phyloP scores from a whole-genome alignment of 2,113 vertebrate species.

The Tenrec ecaudatus region DNA sequence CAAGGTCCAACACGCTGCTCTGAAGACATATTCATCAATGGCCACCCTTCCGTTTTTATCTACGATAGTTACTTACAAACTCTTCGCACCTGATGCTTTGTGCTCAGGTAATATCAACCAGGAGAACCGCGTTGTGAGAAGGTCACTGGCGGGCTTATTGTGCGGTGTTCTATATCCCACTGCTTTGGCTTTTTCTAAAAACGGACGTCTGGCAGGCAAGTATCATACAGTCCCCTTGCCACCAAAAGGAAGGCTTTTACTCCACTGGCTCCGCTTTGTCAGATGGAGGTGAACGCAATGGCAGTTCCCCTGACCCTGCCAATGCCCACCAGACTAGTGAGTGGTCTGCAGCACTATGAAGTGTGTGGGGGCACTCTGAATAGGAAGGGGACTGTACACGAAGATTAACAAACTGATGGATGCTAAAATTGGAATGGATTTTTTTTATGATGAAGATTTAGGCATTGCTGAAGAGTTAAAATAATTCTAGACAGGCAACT shows the following conservation, averaged over 20 bases:
- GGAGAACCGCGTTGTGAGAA: slow-evolving; percentile 72
- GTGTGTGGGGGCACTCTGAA: slow-evolving; percentile 2
- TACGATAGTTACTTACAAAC: slow-evolving; percentile 86
- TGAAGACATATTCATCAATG: slow-evolving; percentile 90
- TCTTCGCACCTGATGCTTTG: slow-evolving; percentile 85
- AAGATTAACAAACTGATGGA: slow-evolving; percentile 63
- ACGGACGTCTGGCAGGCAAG: slow-evolving; percentile 77
- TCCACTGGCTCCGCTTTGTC: slow-evolving; percentile 70
- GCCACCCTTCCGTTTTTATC: slow-evolving; percentile 91
- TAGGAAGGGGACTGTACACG: background rate
- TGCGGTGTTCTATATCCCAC: slow-evolving; percentile 72
- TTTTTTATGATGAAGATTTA: slow-evolving; percentile 28
- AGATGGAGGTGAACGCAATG: slow-evolving; percentile 72
- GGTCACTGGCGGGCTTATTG: slow-evolving; percentile 39
- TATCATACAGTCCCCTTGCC: slow-evolving; percentile 77
- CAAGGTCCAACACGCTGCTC: slow-evolving; percentile 85
- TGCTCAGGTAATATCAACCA: slow-evolving; percentile 83
- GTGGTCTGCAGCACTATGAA: slow-evolving; percentile 57
- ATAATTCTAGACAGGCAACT: background rate
- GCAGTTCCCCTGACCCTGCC: slow-evolving; percentile 46
- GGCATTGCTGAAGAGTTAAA: slow-evolving; percentile 36
- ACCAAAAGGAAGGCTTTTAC: slow-evolving; percentile 76
- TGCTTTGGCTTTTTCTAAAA: slow-evolving; percentile 79
- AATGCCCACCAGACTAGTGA: background rate
- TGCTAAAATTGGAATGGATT: background rate